A percentile compares a stretch with the other conserved stretches of the same genome.
Conservation (phyloP, 1,140 invertebrate genomes). For the Ladona fulva region DNA sequence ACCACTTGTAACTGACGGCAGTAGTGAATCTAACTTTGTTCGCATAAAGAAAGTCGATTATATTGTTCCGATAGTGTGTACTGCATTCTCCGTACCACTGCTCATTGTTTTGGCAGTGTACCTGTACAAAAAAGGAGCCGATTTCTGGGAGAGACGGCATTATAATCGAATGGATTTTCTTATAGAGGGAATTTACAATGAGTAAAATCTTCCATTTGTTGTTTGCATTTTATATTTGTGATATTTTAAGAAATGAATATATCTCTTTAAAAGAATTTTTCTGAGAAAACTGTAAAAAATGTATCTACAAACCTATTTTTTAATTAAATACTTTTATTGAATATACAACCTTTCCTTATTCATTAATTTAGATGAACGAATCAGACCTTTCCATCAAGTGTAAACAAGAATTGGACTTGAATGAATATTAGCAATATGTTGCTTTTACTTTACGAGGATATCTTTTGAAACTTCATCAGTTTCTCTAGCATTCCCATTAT, state of each 20-base stretch:
- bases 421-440: too few relatives aligned
- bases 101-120: slow-evolving; percentile 48
- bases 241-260: background rate
- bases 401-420: too few relatives aligned
- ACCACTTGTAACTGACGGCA: slow-evolving; percentile 32
- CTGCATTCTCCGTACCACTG: slow-evolving; percentile 52
- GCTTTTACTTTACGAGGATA: too few relatives aligned
- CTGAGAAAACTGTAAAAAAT: background rate
- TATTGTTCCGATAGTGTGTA: slow-evolving; percentile 54
- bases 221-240: background rate
- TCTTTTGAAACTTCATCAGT: too few relatives aligned
- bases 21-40: slow-evolving; percentile 28
- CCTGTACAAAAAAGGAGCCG: slow-evolving; percentile 51
- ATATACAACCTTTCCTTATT: too few relatives aligned
- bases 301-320: background rate
- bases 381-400: too few relatives aligned
- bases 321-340: background rate
- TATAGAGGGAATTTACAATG: slow-evolving; percentile 68
- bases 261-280: too few relatives aligned
- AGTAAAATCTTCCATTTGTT: background rate
- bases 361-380: too few relatives aligned
- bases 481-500: too few relatives aligned
- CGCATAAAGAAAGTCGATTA: slow-evolving; percentile 42
- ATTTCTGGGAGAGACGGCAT: slow-evolving; percentile 66
- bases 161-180: slow-evolving; percentile 70